Evolutionary conservation across 2,888 invertebrate genomes (phyloP), one percentile per base, ranked within the genome.

Genomic region (Cryptosula pallasiana): DNA sequence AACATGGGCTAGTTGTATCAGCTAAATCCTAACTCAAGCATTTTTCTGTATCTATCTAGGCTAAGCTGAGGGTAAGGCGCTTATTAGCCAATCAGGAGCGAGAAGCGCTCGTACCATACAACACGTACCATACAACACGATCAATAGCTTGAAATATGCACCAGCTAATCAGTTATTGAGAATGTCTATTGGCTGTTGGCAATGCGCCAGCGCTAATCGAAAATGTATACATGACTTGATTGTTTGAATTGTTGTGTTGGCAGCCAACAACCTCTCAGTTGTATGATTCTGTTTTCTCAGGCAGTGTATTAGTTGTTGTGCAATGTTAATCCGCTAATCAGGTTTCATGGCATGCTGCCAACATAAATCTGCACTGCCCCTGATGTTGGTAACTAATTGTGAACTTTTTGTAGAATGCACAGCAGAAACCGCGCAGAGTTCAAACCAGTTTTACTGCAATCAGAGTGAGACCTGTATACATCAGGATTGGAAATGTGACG

Each of bases 401-500:
- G n/a, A n/a, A n/a, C n/a, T n/a, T 32, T 27, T 63, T 63, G 2
- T 34, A 63, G 63, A 27, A 32, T 63, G 63, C 32, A 63, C 63
- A 27, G 34, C 29, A 13, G 63, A 63, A 5, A 32, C 27, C 32
- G 63, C 63, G 3, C 5, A 27, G 13, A 29, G 29, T 3, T 5
- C n/a, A 9, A n/a, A n/a, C 13, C 2, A 29, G 32, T 63, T 63
- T 32, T 63, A 32, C 27, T 63, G 63, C 32, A 27, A 63, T 16
- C 20, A 5, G 20, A 63, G 25, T 63, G 32, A n/a, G 5, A 34
- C 2, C 3, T 77, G 77, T 58, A 76, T 77, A 36, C 76, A 73
- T 72, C 73, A 27, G 57, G 58, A 72, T 9, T 78, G 76, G 75
- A 73, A 73, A 1, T 78, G 78, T 73, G 78, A 78, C 72, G 76